These are phyloP conservation scores for Drosophila diplacantha DNA, from an alignment of 2,888 invertebrate species.

Conservation along the genomic window DNA sequence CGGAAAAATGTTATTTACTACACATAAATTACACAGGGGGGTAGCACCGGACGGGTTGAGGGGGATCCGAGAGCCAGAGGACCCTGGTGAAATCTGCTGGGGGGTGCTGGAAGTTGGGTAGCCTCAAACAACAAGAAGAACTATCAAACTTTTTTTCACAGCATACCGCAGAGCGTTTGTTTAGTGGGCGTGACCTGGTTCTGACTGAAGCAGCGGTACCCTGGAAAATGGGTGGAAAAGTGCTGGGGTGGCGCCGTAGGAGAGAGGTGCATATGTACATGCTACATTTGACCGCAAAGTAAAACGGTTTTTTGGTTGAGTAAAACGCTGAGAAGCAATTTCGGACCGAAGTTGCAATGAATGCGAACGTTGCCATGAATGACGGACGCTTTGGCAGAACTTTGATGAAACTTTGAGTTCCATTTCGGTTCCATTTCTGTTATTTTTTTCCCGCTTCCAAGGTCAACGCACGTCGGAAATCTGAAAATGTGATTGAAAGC, in stretches of 20 bases:
- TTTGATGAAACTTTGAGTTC: constrained; percentile 33
- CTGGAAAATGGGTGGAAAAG: constrained; percentile 14
- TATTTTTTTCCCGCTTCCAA: constrained; percentile 1
- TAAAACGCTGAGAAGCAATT: constrained; percentile 60
- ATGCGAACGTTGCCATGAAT: constrained; percentile 48
- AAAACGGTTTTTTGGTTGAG: constrained; percentile 63
- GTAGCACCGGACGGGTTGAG: neutral
- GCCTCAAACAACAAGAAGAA: constrained; percentile 52
- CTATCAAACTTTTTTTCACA: constrained; percentile 51
- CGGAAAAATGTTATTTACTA: constrained; percentile 63
- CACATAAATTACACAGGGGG: constrained; percentile 61
- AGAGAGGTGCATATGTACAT: constrained; percentile 64
- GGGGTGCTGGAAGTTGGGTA: constrained; percentile 30
- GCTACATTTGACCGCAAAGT: constrained; percentile 73
- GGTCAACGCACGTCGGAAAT: constrained; percentile 34
- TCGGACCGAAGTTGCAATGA: constrained; percentile 58
- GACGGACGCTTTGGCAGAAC: constrained; percentile 39
- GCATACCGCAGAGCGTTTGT: constrained; percentile 60
- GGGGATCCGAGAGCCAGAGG: neutral
- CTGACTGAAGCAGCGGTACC: neutral
- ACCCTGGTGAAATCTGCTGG: constrained; percentile 2
- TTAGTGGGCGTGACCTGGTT: constrained; percentile 41
- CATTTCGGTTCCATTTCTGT: constrained; percentile 14
- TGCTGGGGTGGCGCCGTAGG: constrained; percentile 18
- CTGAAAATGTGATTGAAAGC: constrained; percentile 39